Percentiles rank a stretch among this genome's conserved stretches.
Conservation (phyloP, 2,113 vertebrate species). For the Ciconia maguari region DNA sequence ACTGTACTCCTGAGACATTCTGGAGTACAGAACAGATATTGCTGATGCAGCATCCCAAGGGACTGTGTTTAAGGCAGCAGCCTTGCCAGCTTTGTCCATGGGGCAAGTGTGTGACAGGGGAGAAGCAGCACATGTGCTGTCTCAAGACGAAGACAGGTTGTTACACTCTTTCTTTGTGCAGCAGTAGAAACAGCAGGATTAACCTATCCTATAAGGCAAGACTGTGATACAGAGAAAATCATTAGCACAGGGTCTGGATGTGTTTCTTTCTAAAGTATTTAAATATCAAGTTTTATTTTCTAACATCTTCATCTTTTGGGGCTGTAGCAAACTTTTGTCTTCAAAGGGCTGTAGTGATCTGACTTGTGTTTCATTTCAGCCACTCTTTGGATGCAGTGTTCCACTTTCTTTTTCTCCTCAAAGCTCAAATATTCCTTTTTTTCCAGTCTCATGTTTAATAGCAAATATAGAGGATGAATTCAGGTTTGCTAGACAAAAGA, state of each 20-base stretch:
- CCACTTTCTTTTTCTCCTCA: background rate
- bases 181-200: background rate
- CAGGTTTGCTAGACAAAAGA: background rate
- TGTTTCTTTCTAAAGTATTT: background rate
- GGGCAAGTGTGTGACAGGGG: background rate
- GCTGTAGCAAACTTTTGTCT: background rate
- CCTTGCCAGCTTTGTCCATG: background rate
- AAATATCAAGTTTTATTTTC: background rate
- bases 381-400: background rate
- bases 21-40: background rate
- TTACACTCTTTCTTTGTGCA: background rate
- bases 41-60: background rate
- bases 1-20: background rate
- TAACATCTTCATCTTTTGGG: background rate
- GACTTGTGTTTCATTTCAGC: background rate
- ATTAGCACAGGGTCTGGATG: background rate
- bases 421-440: background rate
- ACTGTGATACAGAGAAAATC: background rate
- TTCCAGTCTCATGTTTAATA: background rate
- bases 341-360: background rate
- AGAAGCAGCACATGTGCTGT: background rate
- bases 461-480: background rate
- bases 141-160: background rate
- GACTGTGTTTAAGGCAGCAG: background rate
- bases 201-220: background rate